Conservation (phyloP, 2,113 vertebrate species). For the Corythornis vintsioides region DNA sequence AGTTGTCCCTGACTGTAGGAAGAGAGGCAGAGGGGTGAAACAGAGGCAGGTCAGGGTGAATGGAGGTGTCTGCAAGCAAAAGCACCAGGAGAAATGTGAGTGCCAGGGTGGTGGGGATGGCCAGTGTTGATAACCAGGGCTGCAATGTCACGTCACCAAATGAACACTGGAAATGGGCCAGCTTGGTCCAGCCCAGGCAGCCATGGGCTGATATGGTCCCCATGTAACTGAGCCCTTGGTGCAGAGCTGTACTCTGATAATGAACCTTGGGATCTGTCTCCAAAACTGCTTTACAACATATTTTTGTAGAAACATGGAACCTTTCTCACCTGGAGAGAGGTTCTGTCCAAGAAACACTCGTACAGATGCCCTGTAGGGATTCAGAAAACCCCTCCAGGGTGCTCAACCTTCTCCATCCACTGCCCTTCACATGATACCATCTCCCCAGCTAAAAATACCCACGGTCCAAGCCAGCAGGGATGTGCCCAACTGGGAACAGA, state of each 20-base stretch:
- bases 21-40: neutral
- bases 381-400: neutral
- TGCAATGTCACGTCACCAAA: neutral
- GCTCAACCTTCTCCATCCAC: neutral
- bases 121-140: neutral
- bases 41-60: neutral
- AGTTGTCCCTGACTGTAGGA: neutral
- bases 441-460: neutral
- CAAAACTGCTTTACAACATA: neutral
- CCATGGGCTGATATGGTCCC: neutral
- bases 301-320: neutral
- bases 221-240: fast-evolving
- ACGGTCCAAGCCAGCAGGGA: neutral
- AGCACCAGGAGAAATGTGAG: neutral
- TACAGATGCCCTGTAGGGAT: neutral
- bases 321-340: no score
- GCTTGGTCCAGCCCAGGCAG: neutral
- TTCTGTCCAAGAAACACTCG: neutral
- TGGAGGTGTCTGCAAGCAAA: neutral
- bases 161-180: neutral
- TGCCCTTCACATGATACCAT: neutral
- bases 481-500: neutral
- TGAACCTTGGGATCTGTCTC: neutral
- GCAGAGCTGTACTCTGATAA: neutral
- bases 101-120: neutral